A percentile compares a stretch with the other conserved stretches of the same genome.
These are phyloP conservation scores for Stigmatopora nigra DNA, from an alignment of 2,113 vertebrate genomes.

Conservation along the genomic window DNA sequence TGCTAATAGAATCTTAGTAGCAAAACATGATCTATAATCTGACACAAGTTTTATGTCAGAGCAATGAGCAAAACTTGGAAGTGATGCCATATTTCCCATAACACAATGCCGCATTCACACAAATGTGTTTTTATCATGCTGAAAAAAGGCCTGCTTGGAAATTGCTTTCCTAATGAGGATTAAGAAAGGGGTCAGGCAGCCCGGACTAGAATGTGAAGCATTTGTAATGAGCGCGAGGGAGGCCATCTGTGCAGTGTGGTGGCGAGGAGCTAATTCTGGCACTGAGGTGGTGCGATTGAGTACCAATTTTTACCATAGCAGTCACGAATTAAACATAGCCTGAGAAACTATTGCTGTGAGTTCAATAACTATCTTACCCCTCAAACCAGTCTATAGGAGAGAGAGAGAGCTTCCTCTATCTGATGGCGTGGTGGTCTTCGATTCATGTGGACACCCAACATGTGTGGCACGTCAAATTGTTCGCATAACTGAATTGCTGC, in stretches of 20 bases:
- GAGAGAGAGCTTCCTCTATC: constrained; percentile 42
- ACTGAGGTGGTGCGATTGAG: constrained; percentile 53
- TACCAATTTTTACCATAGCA: constrained; percentile 55
- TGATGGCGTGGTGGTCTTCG: constrained; percentile 40
- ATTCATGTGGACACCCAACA: constrained; percentile 52
- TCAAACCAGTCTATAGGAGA: constrained; percentile 12
- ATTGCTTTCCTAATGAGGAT: constrained; percentile 78
- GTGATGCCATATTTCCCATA: constrained; percentile 22
- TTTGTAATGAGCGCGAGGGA: constrained; percentile 59
- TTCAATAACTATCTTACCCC: constrained; percentile 36
- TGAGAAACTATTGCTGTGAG: constrained; percentile 27
- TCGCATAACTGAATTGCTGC: constrained; percentile 57
- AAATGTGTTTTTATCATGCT: constrained; percentile 56
- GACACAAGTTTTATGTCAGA: constrained; percentile 6
- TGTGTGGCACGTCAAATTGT: constrained; percentile 59
- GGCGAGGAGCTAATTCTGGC: constrained; percentile 71
- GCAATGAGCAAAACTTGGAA: background rate
- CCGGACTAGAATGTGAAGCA: constrained; percentile 68
- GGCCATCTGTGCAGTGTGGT: constrained; percentile 70
- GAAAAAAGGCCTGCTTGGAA: constrained; percentile 58
- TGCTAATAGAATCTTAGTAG: background rate
- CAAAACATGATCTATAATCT: constrained; percentile 31
- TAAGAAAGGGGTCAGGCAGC: constrained; percentile 70
- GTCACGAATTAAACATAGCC: constrained; percentile 39
- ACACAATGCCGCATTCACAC: constrained; percentile 11